These are phyloP conservation scores for Drosophila insularis DNA, from an alignment of 1,140 invertebrate species.

Conservation along the genomic window DNA sequence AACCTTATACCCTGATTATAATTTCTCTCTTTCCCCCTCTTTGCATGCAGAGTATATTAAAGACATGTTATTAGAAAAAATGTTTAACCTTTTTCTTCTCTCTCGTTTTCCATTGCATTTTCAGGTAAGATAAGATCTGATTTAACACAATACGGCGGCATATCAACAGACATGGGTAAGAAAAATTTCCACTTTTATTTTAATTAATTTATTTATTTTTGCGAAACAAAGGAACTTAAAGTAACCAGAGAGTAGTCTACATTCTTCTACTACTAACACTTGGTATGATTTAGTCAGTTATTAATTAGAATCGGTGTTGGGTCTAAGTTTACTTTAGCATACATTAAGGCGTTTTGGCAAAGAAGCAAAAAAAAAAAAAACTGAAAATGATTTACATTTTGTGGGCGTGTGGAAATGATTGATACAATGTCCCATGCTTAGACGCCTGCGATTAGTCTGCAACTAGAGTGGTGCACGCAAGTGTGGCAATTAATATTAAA, in stretches of 20 bases:
- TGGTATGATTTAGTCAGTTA: not conserved
- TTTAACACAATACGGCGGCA: slow-evolving; percentile 82
- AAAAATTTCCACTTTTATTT: slow-evolving; percentile 79
- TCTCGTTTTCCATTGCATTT: slow-evolving; percentile 63
- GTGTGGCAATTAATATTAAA: slow-evolving; percentile 68
- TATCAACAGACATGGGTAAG: slow-evolving; percentile 83
- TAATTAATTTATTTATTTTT: slow-evolving; percentile 43
- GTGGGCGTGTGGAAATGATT: slow-evolving; percentile 71
- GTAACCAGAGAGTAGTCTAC: slow-evolving; percentile 4
- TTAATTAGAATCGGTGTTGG: slow-evolving; percentile 38
- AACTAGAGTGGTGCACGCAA: slow-evolving; percentile 40
- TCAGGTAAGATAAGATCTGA: slow-evolving; percentile 82
- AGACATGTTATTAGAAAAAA: slow-evolving; percentile 65
- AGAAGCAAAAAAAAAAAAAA: slow-evolving; percentile 9
- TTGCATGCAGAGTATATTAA: slow-evolving; percentile 18
- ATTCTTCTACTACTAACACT: slow-evolving; percentile 35
- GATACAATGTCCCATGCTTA: slow-evolving; percentile 46
- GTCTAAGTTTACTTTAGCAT: slow-evolving; percentile 27
- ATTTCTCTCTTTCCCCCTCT: not conserved
- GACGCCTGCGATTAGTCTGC: slow-evolving; percentile 51
- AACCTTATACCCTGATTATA: not conserved
- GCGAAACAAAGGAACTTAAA: slow-evolving; percentile 23
- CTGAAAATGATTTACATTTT: slow-evolving; percentile 25
- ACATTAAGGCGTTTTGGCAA: slow-evolving; percentile 8
- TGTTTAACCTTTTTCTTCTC: slow-evolving; percentile 75